Base-by-base conservation (phyloP, 2,888 invertebrate genomes). In the Chalcosyrphus nemorum region DNA sequence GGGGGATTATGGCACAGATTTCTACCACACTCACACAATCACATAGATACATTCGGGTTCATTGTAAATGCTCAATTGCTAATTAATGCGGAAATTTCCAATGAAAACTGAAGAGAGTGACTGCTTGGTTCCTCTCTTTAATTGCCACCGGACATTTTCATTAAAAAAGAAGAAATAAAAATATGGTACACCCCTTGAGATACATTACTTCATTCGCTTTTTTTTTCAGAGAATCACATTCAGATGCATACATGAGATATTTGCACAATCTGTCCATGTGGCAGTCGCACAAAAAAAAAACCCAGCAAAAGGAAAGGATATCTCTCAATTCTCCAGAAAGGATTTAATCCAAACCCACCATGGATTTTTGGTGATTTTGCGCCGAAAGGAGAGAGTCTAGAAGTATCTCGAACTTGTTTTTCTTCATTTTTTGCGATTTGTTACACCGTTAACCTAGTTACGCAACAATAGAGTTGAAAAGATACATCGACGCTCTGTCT, bases 61-160 rank as follows among this genome's bases (percentile, higher is more conserved):
- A 72, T 61, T 82, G 82, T 68, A 61, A 84, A 38, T 32, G 70
- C 84, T 80, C 84, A 80, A 80, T 84, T 68, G 74, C 38, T 84
- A 84, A 84, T 84, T 84, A 84, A 84, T 80, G 84, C 74, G 84
- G 84, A 84, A 84, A 80, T 74, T 84, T 84, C 80, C 84, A 84
- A 84, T 84, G 80, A 84, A 84, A 84, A 70, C 72, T 80, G 72
- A 56, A 35, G 15, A 32, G 65, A 32, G 41, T 43, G 47, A 9
- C 13, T 56, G 47, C n/a, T 11, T n/a, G 24, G 71, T 47, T 43
- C 13, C 57, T 27, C 43, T 68, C 65, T 29, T 52, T 78, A 78
- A 80, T 68, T 75, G 74, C 63, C 84, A 84, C 84, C 84, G 84
- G 80, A 84, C 84, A 84, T 84, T 84, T 80, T 75, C 74, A 84